Evolutionary conservation across 2,797 vertebrate genomes (phyloP).

Genomic region (Falco berigora): DNA sequence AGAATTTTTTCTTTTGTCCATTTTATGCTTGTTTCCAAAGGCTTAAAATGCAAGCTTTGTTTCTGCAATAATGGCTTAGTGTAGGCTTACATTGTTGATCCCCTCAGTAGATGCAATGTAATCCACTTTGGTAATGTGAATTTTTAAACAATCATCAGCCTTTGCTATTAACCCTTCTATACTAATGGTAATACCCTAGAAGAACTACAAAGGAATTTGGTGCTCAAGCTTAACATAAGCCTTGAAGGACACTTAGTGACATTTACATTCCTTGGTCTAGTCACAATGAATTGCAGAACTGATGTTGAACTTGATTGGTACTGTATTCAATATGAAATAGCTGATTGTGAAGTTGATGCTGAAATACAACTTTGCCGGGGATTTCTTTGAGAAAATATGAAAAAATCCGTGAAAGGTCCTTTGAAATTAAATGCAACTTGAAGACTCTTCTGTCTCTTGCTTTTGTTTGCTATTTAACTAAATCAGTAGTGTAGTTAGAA

Average conservation of each 20-base stretch:
- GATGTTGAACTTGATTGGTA: conserved; percentile 70
- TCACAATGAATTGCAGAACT: conserved; percentile 59
- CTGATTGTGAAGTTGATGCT: conserved; percentile 59
- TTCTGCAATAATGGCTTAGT: conserved; percentile 82
- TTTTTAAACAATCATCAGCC: conserved; percentile 81
- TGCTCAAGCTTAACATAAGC: conserved; percentile 53
- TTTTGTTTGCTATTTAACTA: conserved; percentile 44
- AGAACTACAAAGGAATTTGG: conserved; percentile 67
- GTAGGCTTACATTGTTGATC: conserved; percentile 85
- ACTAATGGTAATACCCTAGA: conserved; percentile 73
- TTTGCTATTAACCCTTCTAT: conserved; percentile 79
- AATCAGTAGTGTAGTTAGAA: neutral
- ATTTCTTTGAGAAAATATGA: conserved; percentile 43
- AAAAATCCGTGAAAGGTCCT: conserved; percentile 21
- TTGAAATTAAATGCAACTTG: conserved; percentile 32
- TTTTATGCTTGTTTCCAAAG: conserved; percentile 84
- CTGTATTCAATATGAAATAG: conserved; percentile 57
- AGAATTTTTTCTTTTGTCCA: conserved; percentile 84
- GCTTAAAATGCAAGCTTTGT: conserved; percentile 88
- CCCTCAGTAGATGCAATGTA: conserved; percentile 82
- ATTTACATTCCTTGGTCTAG: conserved; percentile 75
- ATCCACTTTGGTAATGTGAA: conserved; percentile 86
- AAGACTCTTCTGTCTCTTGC: neutral
- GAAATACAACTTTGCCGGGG: conserved; percentile 45
- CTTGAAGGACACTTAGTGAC: conserved; percentile 63